phyloP scores from a whole-genome alignment of 2,797 vertebrate species.

The Microctenopoma stevenorrisi region DNA sequence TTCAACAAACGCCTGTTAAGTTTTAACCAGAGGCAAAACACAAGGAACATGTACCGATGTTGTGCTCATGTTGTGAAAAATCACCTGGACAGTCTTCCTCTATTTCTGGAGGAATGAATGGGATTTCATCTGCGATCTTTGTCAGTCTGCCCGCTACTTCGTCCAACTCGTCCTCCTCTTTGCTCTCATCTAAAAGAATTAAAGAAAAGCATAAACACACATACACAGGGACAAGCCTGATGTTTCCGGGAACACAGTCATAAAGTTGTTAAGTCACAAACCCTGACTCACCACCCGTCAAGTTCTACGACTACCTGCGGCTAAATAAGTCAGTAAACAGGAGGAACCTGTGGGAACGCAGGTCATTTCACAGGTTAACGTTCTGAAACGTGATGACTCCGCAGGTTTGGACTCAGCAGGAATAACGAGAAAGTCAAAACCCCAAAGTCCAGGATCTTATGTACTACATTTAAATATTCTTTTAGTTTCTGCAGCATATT shows the following conservation, averaged over 20 bases:
- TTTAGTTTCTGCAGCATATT: too few species aligned
- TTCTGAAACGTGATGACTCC: too few species aligned
- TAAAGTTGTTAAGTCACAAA: background rate
- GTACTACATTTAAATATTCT: too few species aligned
- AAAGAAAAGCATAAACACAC: background rate
- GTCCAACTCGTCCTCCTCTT: slow-evolving; percentile 6
- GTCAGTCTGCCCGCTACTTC: slow-evolving; percentile 42
- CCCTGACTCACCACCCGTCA: background rate
- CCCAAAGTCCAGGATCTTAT: too few species aligned
- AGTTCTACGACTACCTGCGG: too few species aligned
- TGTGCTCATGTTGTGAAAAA: background rate
- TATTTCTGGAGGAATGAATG: slow-evolving; percentile 27
- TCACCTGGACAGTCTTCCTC: slow-evolving; percentile 17
- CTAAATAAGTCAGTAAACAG: background rate
- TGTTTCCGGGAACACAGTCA: background rate
- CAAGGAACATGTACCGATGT: background rate
- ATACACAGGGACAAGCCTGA: background rate
- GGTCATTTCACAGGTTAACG: too few species aligned
- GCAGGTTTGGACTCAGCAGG: too few species aligned
- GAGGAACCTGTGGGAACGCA: too few species aligned
- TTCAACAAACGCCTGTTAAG: background rate
- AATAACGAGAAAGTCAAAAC: too few species aligned
- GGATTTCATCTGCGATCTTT: slow-evolving; percentile 58
- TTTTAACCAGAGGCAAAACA: background rate
- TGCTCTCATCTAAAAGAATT: background rate